These are phyloP conservation scores for Epinotia bilunana DNA, from an alignment of 2,888 invertebrate genomes.

Conservation along the genomic window DNA sequence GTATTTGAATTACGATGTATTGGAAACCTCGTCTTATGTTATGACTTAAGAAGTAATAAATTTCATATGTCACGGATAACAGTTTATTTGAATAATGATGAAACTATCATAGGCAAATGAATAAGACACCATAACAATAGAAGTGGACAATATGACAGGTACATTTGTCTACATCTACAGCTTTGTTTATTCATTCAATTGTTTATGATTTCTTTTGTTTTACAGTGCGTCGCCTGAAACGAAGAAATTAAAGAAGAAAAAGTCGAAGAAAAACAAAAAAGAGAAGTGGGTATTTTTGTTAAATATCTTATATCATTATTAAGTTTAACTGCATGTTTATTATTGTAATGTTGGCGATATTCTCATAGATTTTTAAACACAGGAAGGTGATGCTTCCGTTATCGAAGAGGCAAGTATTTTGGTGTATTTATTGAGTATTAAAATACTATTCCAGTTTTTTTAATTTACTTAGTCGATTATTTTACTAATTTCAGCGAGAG, in stretches of 20 bases:
- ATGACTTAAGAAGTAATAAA: background rate
- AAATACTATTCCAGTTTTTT: constrained; percentile 14
- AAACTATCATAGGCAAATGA: constrained; percentile 1
- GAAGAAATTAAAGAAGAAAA: constrained; percentile 91
- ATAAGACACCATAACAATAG: constrained; percentile 12
- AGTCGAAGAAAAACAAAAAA: constrained; percentile 90
- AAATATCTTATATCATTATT: constrained; percentile 43
- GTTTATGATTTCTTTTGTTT: constrained; percentile 14
- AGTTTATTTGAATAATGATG: background rate
- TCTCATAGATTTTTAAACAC: constrained; percentile 70
- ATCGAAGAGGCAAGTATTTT: constrained; percentile 76
- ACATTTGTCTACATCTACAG: background rate
- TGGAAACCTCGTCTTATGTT: background rate
- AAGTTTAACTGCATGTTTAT: constrained; percentile 50
- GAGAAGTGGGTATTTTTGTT: constrained; percentile 85
- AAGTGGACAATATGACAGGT: background rate
- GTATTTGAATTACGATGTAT: too few species aligned
- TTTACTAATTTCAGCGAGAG: constrained; percentile 75
- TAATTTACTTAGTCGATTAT: constrained; percentile 38
- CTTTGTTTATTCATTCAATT: constrained; percentile 1
- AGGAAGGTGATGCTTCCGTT: constrained; percentile 78
- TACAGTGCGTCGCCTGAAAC: constrained; percentile 88
- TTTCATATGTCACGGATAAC: background rate
- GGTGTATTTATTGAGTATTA: constrained; percentile 39
- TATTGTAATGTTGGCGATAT: constrained; percentile 52